A percentile compares a stretch with the other conserved stretches of the same genome.
phyloP scores from a whole-genome alignment of 2,797 vertebrate genomes.

The Poecile montanus region DNA sequence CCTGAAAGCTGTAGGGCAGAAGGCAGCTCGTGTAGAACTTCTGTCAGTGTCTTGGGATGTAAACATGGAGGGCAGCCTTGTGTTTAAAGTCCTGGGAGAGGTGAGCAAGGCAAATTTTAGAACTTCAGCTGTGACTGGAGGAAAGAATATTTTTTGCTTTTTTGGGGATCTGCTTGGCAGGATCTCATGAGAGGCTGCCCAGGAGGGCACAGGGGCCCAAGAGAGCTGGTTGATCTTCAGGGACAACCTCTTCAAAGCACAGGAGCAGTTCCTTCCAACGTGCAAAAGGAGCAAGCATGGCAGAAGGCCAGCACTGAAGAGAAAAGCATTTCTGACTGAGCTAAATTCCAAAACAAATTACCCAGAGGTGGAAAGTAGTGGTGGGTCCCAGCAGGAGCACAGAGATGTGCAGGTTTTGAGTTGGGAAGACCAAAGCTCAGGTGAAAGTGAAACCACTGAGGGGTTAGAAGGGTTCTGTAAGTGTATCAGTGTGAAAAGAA shows the following conservation, averaged over 20 bases:
- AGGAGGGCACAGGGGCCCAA: neutral
- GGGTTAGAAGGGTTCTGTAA: neutral
- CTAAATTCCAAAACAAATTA: neutral
- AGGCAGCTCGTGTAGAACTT: neutral
- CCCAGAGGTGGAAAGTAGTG: neutral
- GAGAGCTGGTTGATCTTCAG: neutral
- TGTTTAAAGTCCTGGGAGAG: neutral
- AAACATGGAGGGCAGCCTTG: neutral
- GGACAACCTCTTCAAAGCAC: neutral
- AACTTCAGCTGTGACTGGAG: neutral
- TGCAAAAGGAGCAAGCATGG: neutral
- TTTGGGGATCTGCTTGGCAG: neutral
- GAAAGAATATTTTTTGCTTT: neutral
- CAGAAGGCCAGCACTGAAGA: neutral
- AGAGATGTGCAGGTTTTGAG: neutral
- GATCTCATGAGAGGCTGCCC: neutral
- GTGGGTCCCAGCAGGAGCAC: neutral
- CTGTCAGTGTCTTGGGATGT: neutral
- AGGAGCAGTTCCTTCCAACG: neutral
- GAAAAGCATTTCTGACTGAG: neutral
- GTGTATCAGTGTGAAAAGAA: neutral
- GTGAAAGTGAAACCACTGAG: neutral
- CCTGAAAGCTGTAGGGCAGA: neutral
- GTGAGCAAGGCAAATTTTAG: neutral
- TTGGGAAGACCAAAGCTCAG: neutral